Evolutionary conservation across 2,888 invertebrate species (phyloP), one percentile per base, ranked within the genome.

Genomic region (Eupeodes luniger): DNA sequence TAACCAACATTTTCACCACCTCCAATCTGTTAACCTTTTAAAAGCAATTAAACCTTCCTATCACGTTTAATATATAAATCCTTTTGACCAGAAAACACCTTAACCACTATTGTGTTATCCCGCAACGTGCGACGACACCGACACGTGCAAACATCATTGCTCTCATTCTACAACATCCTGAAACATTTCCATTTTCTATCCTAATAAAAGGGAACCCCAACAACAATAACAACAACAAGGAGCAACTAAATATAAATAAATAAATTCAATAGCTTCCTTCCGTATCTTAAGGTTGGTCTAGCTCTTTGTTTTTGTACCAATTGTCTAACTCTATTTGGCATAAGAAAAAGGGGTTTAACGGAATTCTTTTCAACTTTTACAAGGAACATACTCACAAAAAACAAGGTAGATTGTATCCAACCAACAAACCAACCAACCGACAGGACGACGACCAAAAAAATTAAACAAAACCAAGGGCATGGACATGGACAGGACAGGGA

Each of bases 221-320:
- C 27, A 27, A 27, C 27, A 27, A 27, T 4, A 40, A 40, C 40
- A 62, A 62, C 16, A 62, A 44, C 62, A 44, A 53, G 6, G 9
- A 53, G 44, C 40, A 62, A 5, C 40, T 62, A 16, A 62, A 62
- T 12, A 19, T 53, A 67, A 67, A 70, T 70, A 70, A 70, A 70
- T 55, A 55, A 70, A 70, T 55, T 70, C 70, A 70, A 70, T 70
- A 16, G 55, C 70, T 70, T 70, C 70, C 70, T 70, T 70, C 70
- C 70, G 70, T 70, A 55, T 70, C 70, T 55, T 16, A 40, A 53
- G 51, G 53, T 53, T 70, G 55, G 40, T 70, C 70, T 70, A 40
- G 70, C 40, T 40, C 34, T 67, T 70, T 53, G 69, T 10, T 34
- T 69, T 53, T 53, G 27, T 66, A 47, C 66, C 47, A 66, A 66